phyloP scores from a whole-genome alignment of 1,140 invertebrate species.

The Camponotus floridanus region DNA sequence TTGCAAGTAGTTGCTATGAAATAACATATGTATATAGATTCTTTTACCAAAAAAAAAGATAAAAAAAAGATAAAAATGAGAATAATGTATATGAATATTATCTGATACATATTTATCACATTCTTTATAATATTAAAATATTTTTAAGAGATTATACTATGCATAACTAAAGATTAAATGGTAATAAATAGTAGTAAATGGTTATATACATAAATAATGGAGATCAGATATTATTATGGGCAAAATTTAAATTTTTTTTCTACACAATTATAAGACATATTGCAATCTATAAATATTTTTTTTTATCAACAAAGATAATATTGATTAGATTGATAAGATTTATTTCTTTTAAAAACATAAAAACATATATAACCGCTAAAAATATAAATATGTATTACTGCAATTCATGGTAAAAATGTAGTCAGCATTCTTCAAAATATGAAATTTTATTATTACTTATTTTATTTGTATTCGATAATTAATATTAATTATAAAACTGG shows the following conservation, averaged over 20 bases:
- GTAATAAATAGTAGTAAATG: no score
- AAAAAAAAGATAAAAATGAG: neutral
- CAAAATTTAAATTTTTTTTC: neutral
- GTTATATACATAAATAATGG: neutral
- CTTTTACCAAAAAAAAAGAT: neutral
- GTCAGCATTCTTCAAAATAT: neutral
- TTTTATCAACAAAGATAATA: no score
- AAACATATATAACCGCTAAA: neutral
- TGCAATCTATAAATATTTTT: neutral
- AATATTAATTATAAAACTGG: neutral
- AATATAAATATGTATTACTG: neutral
- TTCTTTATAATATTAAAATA: neutral
- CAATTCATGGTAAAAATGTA: neutral
- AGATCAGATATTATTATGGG: neutral
- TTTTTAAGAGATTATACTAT: neutral
- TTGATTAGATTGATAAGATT: no score
- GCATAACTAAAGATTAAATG: neutral
- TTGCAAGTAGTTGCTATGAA: neutral
- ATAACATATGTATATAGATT: neutral
- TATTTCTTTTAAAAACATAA: no score
- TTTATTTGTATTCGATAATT: neutral
- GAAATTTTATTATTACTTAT: neutral
- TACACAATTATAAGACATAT: slow-evolving; percentile 1
- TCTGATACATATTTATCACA: neutral
- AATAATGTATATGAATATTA: neutral